A percentile compares a stretch with the other conserved stretches of the same genome.
These are phyloP conservation scores for Macquaria australasica DNA, from an alignment of 2,113 vertebrate genomes.

Conservation along the genomic window DNA sequence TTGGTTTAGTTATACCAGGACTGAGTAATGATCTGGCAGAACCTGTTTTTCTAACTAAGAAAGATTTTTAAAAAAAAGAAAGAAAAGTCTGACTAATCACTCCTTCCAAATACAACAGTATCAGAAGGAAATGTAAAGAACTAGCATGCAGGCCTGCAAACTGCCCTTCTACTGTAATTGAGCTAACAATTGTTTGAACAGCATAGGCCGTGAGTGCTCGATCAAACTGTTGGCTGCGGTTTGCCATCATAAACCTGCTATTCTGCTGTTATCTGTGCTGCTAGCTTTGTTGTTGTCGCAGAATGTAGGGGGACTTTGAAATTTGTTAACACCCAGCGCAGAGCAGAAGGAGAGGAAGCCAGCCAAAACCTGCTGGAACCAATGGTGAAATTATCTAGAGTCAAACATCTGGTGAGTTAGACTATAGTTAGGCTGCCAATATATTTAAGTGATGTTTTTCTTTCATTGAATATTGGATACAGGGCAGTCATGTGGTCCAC, in stretches of 20 bases:
- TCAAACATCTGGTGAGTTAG: constrained; percentile 47
- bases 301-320: constrained; percentile 9
- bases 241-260: background rate
- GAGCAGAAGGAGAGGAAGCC: constrained; percentile 15
- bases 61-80: too few species aligned
- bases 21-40: constrained; percentile 10
- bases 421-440: constrained; percentile 21
- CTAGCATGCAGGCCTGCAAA: background rate
- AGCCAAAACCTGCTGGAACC: constrained; percentile 37
- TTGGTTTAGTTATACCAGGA: constrained; percentile 19
- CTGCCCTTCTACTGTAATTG: background rate
- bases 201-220: background rate
- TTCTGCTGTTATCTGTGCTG: background rate
- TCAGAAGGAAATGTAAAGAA: background rate
- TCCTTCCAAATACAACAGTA: background rate
- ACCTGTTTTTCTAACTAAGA: background rate
- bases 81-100: background rate
- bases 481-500: background rate
- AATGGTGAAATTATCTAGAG: constrained; percentile 37
- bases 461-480: constrained; percentile 15
- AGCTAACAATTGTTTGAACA: constrained; percentile 8
- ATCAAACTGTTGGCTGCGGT: constrained; percentile 1
- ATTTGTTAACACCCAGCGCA: background rate
- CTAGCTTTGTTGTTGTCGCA: constrained; percentile 6
- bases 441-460: constrained; percentile 11